Base-by-base conservation (phyloP, 2,113 vertebrate species). In the Dinomys branickii region DNA sequence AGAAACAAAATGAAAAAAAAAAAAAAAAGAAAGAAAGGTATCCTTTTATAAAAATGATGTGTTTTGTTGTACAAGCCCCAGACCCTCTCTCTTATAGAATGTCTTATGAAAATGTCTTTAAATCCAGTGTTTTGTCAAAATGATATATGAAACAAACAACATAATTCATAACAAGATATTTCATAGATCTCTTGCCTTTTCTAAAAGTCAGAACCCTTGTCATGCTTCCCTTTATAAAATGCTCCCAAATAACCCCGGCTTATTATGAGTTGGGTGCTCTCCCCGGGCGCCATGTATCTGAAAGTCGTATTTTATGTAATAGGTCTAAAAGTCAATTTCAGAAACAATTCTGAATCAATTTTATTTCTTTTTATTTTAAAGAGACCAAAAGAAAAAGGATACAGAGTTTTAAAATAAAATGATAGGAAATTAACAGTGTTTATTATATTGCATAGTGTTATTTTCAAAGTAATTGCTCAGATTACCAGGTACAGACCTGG, bases 91-190 rank as follows among this genome's bases (percentile, higher is more conserved):
- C 22, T 95, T 85, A 90, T 0, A 73, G 44, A 96, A 89, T 12
- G 93, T 88, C 35, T 96, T 85, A 78, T 94, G 61, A 96, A 97
- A 96, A 52, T 63, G 26, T 81, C 54, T 97, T 98, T 97, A 75
- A 96, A 59, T 96, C 13, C 17, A 85, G 24, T 67, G 58, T 77
- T 85, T 30, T 11, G 2, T 82, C 1, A 82, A 93, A 93, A 96
- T 95, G 91, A 96, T 89, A 96, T 85, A 75, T 89, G 73, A 94
- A 91, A 92, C 69, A 65, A 96, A 93, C 17, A 94, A 52, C 44
- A 65, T 90, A 89, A 96, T 94, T 95, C 58, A 94, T 69, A 88
- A 67, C 0, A 22, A 81, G 69, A 90, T 78, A 77, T 75, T 96
- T 85, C 75, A 77, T 58, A 84, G 41, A 20, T 93, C 30, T 77